A percentile compares a stretch with the other conserved stretches of the same genome.
Evolutionary conservation across 2,888 invertebrate genomes (phyloP).

Genomic region (Clitarchus hookeri): DNA sequence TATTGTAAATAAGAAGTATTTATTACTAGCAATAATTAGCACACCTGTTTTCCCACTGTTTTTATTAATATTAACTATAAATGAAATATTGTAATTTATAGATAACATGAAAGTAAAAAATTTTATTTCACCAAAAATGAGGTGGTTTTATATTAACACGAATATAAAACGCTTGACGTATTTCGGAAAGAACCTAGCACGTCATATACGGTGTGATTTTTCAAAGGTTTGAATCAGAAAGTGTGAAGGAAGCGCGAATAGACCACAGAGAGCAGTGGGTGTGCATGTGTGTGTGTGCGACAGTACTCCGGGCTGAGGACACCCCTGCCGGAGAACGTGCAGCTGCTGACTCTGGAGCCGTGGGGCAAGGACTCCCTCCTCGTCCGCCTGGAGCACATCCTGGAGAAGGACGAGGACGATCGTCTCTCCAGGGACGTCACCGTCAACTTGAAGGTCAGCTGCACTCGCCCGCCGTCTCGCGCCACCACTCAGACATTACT

Average conservation of each 20-base stretch:
- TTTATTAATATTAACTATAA: no score
- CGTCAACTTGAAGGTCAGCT: slow-evolving; percentile 60
- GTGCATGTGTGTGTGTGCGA: not conserved
- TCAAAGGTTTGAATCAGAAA: not conserved
- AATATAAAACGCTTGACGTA: no score
- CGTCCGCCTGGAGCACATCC: slow-evolving; percentile 76
- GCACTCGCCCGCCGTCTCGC: not conserved
- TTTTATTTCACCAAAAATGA: no score
- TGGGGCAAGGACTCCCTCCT: slow-evolving; percentile 67
- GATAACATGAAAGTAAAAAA: no score
- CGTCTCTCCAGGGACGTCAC: slow-evolving; percentile 58
- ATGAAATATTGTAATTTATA: no score
- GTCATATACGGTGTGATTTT: no score
- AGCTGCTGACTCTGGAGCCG: slow-evolving; percentile 79
- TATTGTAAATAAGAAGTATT: no score
- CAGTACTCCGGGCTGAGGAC: slow-evolving; percentile 62
- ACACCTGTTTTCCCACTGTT: no score
- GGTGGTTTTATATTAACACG: no score
- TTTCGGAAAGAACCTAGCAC: no score
- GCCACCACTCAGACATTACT: no score
- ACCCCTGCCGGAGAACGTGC: slow-evolving; percentile 68
- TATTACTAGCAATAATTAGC: no score
- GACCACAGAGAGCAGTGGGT: not conserved
- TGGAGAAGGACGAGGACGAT: slow-evolving; percentile 66
- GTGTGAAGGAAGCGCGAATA: not conserved